A percentile compares a stretch with the other conserved stretches of the same genome.
These are phyloP conservation scores for Drosophila kuntzei DNA, from an alignment of 2,888 invertebrate genomes.

Conservation along the genomic window DNA sequence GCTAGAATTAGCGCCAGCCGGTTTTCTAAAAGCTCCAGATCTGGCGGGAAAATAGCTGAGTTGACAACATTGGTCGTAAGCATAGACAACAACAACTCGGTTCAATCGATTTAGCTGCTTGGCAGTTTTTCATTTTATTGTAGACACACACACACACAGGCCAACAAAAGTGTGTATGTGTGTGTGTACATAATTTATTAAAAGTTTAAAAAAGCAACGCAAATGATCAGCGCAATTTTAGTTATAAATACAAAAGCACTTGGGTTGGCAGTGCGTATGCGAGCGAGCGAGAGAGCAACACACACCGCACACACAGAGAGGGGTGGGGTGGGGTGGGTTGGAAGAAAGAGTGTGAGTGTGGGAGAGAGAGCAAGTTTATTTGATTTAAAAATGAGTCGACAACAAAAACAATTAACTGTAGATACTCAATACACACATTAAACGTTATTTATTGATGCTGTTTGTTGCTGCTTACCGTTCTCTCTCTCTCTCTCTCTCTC, in stretches of 20 bases:
- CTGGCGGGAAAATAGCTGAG: no score
- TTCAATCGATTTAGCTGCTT: conserved; percentile 64
- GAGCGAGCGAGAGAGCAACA: conserved; percentile 19
- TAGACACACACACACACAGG: conserved; percentile 13
- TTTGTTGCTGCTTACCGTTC: not conserved
- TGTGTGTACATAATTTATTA: conserved; percentile 68
- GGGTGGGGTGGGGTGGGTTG: not conserved
- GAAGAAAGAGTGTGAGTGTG: conserved; percentile 6
- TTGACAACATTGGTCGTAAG: conserved; percentile 3
- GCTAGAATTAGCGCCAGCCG: no score
- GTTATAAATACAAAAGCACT: conserved; percentile 73
- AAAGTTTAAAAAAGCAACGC: conserved; percentile 64
- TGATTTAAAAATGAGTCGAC: conserved; percentile 57
- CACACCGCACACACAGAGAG: conserved; percentile 13
- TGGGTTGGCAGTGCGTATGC: conserved; percentile 37
- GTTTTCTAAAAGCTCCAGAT: no score
- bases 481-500: not conserved
- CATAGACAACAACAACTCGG: conserved; percentile 15
- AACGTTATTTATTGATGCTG: conserved; percentile 75
- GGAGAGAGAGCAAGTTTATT: conserved; percentile 32
- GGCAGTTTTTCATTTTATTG: conserved; percentile 70
- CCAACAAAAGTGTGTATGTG: not conserved
- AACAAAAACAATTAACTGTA: conserved; percentile 74
- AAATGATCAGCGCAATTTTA: conserved; percentile 69
- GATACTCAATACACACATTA: conserved; percentile 60